Evolutionary conservation across 2,888 invertebrate genomes (phyloP).

Genomic region (Dioctria linearis): DNA sequence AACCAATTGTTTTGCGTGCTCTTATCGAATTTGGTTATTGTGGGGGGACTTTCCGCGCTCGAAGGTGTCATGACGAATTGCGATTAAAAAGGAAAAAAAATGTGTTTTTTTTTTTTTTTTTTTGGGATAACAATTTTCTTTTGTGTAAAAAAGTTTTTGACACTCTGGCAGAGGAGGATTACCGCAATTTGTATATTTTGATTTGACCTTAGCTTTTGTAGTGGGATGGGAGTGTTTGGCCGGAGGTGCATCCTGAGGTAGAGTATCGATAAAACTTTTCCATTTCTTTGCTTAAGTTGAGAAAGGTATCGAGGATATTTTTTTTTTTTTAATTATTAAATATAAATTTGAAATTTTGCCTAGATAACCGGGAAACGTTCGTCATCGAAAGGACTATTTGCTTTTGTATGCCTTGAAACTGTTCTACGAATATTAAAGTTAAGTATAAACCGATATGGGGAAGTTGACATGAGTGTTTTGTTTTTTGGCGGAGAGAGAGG

Average conservation of each 20-base stretch:
- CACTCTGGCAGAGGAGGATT: not conserved
- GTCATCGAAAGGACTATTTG: no score
- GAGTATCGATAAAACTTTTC: constrained; percentile 22
- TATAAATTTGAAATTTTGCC: no score
- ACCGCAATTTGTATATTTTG: not conserved
- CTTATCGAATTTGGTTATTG: constrained; percentile 41
- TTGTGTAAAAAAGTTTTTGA: no score
- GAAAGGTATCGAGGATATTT: no score
- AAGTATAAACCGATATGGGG: no score
- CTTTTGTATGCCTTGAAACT: no score
- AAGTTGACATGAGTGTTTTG: no score
- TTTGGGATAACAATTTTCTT: not conserved
- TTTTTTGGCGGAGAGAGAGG: no score
- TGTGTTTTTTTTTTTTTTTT: constrained; percentile 23
- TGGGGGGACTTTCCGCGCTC: constrained; percentile 26
- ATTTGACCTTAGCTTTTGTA: not conserved
- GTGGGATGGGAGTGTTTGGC: not conserved
- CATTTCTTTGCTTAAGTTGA: no score
- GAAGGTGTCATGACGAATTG: not conserved
- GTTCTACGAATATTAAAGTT: no score
- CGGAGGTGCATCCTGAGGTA: not conserved
- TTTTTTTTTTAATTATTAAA: no score
- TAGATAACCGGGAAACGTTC: no score
- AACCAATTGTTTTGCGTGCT: constrained; percentile 52
- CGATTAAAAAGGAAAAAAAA: not conserved